phyloP scores from a whole-genome alignment of 2,797 vertebrate genomes.

The Halcyon badia region DNA sequence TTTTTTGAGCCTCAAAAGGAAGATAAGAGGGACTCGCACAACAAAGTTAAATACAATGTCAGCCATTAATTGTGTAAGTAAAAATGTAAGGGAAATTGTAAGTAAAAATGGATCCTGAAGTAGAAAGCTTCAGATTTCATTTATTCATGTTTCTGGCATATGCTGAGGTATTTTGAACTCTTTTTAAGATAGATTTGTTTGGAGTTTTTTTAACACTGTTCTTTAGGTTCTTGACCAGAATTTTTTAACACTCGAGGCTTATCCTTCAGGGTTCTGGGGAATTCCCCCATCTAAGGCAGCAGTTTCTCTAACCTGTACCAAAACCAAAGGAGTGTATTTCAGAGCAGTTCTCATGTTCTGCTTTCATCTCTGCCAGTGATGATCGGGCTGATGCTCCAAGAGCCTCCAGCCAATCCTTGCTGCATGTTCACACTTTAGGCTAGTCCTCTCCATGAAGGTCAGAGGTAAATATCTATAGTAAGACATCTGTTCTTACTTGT shows the following conservation, averaged over 20 bases:
- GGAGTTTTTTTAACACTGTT: background rate
- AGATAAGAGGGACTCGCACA: fast-evolving
- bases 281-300: background rate
- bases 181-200: background rate
- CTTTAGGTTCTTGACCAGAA: background rate
- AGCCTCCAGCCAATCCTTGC: background rate
- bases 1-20: background rate
- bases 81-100: background rate
- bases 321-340: background rate
- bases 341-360: background rate
- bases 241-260: background rate
- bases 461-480: background rate
- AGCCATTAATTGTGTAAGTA: background rate
- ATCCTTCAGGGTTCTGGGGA: background rate
- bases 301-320: background rate
- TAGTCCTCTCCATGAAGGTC: background rate
- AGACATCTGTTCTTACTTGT: background rate
- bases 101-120: background rate
- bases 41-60: background rate
- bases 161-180: background rate
- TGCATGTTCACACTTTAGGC: background rate
- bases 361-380: background rate
- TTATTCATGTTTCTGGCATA: background rate
- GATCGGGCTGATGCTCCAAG: background rate
- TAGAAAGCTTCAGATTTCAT: background rate